Evolutionary conservation across 2,797 vertebrate species (phyloP), one percentile per base, ranked within the genome.

Genomic region (Eospalax fontanierii): DNA sequence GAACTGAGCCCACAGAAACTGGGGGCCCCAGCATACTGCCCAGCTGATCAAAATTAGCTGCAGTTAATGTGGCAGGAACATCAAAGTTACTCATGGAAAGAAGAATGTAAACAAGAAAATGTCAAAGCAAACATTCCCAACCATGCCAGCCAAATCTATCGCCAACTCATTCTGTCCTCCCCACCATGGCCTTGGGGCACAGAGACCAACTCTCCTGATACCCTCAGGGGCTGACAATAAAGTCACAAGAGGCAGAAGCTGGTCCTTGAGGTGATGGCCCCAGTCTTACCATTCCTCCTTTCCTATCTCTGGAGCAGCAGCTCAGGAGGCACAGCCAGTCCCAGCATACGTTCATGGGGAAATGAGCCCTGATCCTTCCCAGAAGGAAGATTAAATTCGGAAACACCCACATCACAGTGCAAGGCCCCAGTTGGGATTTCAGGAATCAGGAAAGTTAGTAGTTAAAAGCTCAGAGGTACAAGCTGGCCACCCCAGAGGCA

Each of bases 91-190:
- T 57, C 80, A 0, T 3, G 22, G 81, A 26, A 70, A 74, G 46
- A 76, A 78, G 14, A 84, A 79, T 73, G 74, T 94, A 96, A 61
- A 33, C 28, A 61, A 40, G n/a, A 33, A 90, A 79, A 90, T 81
- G 46, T 24, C 1, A 11, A 19, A 30, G 46, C 35, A 73, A 30
- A n/a, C 7, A n/a, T 91, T 43, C 40, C 66, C 50, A 7, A 54
- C 38, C 22, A 6, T 22, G 19, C 4, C 24, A 19, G 54, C 75
- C 15, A 65, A 30, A 33, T 63, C 22, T 59, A 30, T 33, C 59
- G 84, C 81, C 35, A n/a, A 9, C 81, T 22, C 19, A 14, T 22
- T 30, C n/a, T 5, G 1, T 0, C 33, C 33, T 1, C 6, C 43
- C 66, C 7, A 3, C 57, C 1, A 1, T 21, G 4, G 3, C 75